Evolutionary conservation across 2,888 invertebrate genomes (phyloP).

Genomic region (Zaprionus obscuricornis): DNA sequence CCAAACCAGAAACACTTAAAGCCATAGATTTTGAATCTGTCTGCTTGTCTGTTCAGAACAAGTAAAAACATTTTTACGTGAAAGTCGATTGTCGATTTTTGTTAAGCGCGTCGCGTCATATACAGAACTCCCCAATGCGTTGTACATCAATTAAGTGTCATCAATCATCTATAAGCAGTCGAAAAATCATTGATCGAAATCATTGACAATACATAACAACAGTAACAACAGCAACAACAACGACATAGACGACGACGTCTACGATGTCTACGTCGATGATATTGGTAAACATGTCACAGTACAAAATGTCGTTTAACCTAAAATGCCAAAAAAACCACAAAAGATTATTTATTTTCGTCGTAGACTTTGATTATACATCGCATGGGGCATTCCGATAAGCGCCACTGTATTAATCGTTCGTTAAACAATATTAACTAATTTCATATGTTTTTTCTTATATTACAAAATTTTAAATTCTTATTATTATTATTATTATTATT

Average conservation of each 20-base stretch:
- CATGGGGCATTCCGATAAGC: conserved; percentile 21
- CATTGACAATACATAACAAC: no score
- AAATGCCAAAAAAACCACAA: conserved; percentile 60
- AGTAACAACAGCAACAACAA: conserved; percentile 31
- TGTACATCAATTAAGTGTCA: conserved; percentile 80
- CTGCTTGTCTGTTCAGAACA: conserved; percentile 22
- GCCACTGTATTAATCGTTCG: neutral
- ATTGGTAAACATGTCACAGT: conserved; percentile 80
- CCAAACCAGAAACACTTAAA: conserved; percentile 58
- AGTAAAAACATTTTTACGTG: conserved; percentile 55
- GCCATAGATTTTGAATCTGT: conserved; percentile 40
- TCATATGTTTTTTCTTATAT: no score
- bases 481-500: no score
- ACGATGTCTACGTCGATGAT: no score
- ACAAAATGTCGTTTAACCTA: conserved; percentile 77
- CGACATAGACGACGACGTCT: conserved; percentile 25
- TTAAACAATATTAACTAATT: no score
- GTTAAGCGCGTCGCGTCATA: conserved; percentile 4
- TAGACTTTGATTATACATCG: conserved; percentile 35
- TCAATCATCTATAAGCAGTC: conserved; percentile 74
- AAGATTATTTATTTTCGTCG: conserved; percentile 65
- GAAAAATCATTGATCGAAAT: conserved; percentile 56
- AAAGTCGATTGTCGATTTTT: conserved; percentile 24
- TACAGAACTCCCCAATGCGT: conserved; percentile 7
- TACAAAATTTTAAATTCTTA: no score